A percentile compares a stretch with the other conserved stretches of the same genome.
Evolutionary conservation across 2,888 invertebrate genomes (phyloP).

Genomic region (Brachylomia viminalis): DNA sequence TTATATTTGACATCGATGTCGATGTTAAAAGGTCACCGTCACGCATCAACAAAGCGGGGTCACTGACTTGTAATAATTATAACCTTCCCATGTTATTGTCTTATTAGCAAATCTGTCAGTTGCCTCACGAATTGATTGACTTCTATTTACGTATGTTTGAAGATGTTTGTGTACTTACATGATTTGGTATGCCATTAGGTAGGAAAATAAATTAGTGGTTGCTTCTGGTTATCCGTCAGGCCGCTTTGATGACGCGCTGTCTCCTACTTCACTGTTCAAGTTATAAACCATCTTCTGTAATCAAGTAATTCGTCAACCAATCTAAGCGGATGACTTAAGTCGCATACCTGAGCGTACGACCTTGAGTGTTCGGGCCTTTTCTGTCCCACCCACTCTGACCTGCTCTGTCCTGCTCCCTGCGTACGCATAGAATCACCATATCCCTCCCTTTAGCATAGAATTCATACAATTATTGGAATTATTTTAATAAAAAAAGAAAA

Average conservation of each 20-base stretch:
- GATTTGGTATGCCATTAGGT: conserved; percentile 22
- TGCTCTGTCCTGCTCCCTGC: too few species aligned
- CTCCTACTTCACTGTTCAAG: neutral
- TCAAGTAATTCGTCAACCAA: too few species aligned
- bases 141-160: neutral
- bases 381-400: too few species aligned
- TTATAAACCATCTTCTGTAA: too few species aligned
- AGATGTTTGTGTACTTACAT: conserved; percentile 3
- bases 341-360: too few species aligned
- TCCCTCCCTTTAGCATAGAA: too few species aligned
- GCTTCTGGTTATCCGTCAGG: neutral
- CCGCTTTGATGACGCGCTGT: neutral
- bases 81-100: conserved; percentile 26
- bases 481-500: too few species aligned
- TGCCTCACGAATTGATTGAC: conserved; percentile 3
- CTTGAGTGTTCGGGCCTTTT: too few species aligned
- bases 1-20: neutral
- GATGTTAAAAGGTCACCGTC: conserved; percentile 21
- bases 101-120: conserved; percentile 1
- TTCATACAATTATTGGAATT: too few species aligned
- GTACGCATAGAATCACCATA: too few species aligned
- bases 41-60: conserved; percentile 12
- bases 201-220: conserved; percentile 21
- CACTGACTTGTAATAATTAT: conserved; percentile 8
- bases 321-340: too few species aligned